phyloP scores from a whole-genome alignment of 2,888 invertebrate species.

The Standfussiana lucernea region DNA sequence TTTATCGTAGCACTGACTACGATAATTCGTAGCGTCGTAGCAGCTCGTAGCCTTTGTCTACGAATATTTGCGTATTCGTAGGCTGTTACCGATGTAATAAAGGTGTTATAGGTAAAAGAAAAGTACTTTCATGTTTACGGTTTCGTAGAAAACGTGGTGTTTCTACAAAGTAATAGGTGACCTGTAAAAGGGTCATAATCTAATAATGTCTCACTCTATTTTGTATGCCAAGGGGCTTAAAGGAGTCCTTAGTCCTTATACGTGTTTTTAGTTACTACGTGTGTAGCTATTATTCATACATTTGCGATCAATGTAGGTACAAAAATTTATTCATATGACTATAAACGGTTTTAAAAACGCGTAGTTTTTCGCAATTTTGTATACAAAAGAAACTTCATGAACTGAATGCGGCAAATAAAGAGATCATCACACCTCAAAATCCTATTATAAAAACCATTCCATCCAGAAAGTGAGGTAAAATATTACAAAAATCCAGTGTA shows the following conservation, averaged over 20 bases:
- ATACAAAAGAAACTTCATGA: not conserved
- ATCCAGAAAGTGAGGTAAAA: constrained; percentile 14
- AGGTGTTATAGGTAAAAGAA: constrained; percentile 11
- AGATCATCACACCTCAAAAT: not conserved
- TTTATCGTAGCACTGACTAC: constrained; percentile 50
- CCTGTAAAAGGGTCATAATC: constrained; percentile 41
- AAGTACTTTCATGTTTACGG: constrained; percentile 30
- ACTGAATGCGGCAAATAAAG: not conserved
- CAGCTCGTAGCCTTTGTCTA: constrained; percentile 45
- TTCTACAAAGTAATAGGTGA: constrained; percentile 32
- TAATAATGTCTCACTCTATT: constrained; percentile 51
- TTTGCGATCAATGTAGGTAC: not conserved
- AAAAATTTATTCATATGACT: not conserved
- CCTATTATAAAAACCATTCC: constrained; percentile 8
- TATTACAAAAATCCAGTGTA: constrained; percentile 21
- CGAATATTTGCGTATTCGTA: constrained; percentile 45
- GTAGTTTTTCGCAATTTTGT: not conserved
- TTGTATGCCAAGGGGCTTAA: constrained; percentile 15
- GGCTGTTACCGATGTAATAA: constrained; percentile 11
- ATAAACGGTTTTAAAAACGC: not conserved
- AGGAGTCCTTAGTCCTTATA: constrained; percentile 1
- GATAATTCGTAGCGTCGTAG: constrained; percentile 54
- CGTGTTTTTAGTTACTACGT: not conserved
- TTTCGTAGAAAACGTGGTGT: constrained; percentile 23
- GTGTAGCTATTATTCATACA: not conserved